Evolutionary conservation across 2,113 vertebrate species (phyloP).

Genomic region (Myotis brandtii): DNA sequence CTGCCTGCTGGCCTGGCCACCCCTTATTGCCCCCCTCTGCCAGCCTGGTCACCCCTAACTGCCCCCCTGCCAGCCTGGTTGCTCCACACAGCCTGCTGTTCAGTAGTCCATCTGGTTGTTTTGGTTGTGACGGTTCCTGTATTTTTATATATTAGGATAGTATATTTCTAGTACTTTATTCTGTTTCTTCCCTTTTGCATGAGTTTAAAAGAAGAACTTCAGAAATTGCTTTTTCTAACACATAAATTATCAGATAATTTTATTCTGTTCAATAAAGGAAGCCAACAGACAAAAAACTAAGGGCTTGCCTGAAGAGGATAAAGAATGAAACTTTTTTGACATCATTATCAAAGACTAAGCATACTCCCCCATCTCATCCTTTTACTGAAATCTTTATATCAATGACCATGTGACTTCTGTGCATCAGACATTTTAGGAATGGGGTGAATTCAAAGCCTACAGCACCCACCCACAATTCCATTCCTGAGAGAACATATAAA

Average conservation of each 20-base stretch:
- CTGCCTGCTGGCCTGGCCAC: too few species aligned
- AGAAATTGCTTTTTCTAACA: background rate
- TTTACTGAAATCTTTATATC: background rate
- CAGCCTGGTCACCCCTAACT: too few species aligned
- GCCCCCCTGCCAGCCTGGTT: too few species aligned
- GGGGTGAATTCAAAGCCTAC: background rate
- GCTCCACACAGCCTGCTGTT: too few species aligned
- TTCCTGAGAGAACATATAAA: background rate
- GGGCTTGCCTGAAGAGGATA: background rate
- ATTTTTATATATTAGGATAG: too few species aligned
- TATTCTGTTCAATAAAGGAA: background rate
- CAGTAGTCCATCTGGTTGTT: too few species aligned
- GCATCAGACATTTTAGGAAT: background rate
- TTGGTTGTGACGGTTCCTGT: too few species aligned
- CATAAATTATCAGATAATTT: background rate
- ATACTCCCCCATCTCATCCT: background rate
- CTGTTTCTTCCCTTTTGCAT: background rate
- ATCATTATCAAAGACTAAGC: background rate
- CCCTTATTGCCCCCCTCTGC: too few species aligned
- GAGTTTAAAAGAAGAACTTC: background rate
- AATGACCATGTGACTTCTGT: background rate
- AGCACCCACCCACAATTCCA: background rate
- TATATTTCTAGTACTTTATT: background rate
- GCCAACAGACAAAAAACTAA: background rate
- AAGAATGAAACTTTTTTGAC: background rate